phyloP scores from a whole-genome alignment of 2,797 vertebrate genomes.

The Tamandua tetradactyla region DNA sequence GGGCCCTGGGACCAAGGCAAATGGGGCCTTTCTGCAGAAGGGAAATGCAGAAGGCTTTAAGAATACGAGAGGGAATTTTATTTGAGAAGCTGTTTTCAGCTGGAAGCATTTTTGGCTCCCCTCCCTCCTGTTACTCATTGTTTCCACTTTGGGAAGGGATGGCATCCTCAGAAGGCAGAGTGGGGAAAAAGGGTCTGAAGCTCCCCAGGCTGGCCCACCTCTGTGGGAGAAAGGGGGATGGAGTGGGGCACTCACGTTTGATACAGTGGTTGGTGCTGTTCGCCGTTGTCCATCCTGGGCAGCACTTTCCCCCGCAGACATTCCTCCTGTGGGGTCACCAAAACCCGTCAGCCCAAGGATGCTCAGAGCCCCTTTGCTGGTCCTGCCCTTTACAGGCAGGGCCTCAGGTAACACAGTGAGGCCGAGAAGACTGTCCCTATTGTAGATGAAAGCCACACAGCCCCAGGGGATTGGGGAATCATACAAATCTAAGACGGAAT shows the following conservation, averaged over 20 bases:
- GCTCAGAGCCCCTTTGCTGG: background rate
- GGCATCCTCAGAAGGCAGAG: background rate
- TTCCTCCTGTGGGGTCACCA: constrained; percentile 90
- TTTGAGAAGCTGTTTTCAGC: background rate
- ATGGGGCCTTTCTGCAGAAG: background rate
- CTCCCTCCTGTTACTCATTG: background rate
- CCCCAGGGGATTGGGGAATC: background rate
- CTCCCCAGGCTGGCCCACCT: background rate
- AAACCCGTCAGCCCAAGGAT: constrained; percentile 61
- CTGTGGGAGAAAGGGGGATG: accelerated
- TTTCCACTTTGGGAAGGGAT: background rate
- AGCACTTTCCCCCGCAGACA: constrained; percentile 96
- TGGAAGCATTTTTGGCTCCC: background rate
- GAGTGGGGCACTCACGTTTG: constrained; percentile 91
- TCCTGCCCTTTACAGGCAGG: background rate
- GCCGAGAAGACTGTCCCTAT: background rate
- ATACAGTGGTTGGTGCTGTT: constrained; percentile 94
- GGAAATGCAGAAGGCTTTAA: background rate
- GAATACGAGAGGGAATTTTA: background rate
- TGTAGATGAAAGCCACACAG: accelerated
- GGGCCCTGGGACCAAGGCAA: background rate
- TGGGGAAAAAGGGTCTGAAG: background rate
- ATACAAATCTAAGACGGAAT: background rate
- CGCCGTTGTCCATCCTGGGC: constrained; percentile 94
- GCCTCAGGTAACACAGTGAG: background rate